A percentile compares a stretch with the other conserved stretches of the same genome.
Evolutionary conservation across 2,888 invertebrate species (phyloP).

Genomic region (Mesoligia furuncula): DNA sequence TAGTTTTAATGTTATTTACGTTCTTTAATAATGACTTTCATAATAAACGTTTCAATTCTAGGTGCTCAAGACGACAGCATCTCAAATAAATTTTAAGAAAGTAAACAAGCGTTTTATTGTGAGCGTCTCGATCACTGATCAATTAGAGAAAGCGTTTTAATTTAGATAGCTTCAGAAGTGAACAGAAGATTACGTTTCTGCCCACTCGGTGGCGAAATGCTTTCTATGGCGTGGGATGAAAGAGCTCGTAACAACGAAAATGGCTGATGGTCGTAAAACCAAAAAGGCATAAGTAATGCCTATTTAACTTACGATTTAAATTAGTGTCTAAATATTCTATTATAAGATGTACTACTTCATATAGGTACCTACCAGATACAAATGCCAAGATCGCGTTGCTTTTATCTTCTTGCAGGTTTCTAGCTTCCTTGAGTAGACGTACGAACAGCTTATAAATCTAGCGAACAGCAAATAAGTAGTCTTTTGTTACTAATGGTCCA

Average conservation of each 20-base stretch:
- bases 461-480: not conserved
- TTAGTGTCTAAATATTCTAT: constrained; percentile 23
- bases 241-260: constrained; percentile 60
- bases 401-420: constrained; percentile 12
- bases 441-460: not conserved
- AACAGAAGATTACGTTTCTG: constrained; percentile 59
- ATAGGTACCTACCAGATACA: not conserved
- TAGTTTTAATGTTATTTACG: not conserved
- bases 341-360: constrained; percentile 5
- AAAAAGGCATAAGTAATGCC: constrained; percentile 52
- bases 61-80: constrained; percentile 39
- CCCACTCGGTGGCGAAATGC: constrained; percentile 68
- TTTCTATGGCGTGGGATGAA: constrained; percentile 69
- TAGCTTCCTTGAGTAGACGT: not conserved
- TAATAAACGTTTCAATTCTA: constrained; percentile 35
- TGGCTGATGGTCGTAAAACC: constrained; percentile 58
- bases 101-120: constrained; percentile 55
- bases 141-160: constrained; percentile 61
- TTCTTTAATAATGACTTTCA: constrained; percentile 4
- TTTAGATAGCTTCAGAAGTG: constrained; percentile 50
- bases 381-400: not conserved
- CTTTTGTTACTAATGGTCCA: not conserved
- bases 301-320: constrained; percentile 40
- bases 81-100: constrained; percentile 51
- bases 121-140: constrained; percentile 39